These are phyloP conservation scores for Dryobotodes eremita DNA, from an alignment of 2,888 invertebrate species.

Conservation along the genomic window DNA sequence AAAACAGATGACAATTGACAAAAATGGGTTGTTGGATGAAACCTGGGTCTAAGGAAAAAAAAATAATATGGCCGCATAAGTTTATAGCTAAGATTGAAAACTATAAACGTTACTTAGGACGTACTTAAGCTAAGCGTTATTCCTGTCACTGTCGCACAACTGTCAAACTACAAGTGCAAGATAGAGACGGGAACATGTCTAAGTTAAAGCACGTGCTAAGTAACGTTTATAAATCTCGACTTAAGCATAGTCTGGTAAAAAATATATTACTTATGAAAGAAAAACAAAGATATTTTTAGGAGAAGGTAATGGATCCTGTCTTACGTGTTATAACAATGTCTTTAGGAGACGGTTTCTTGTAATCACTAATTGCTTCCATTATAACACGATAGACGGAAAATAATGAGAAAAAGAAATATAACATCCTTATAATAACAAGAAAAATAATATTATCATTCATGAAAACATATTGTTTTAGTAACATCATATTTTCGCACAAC, in stretches of 20 bases:
- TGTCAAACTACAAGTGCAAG: background rate
- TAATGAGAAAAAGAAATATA: slow-evolving; percentile 13
- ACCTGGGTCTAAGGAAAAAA: background rate
- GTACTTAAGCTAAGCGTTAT: background rate
- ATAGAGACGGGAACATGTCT: background rate
- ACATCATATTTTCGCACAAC: slow-evolving; percentile 25
- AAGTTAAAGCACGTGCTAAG: background rate
- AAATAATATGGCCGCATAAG: background rate
- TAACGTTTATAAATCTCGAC: background rate
- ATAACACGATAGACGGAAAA: background rate
- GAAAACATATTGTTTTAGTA: slow-evolving; percentile 16
- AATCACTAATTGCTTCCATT: slow-evolving; percentile 19
- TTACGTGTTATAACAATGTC: too few species aligned
- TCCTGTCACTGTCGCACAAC: background rate
- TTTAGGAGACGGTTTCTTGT: background rate
- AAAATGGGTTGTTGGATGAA: background rate
- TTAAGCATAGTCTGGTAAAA: background rate
- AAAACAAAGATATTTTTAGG: background rate
- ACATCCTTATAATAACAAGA: background rate
- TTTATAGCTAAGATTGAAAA: background rate
- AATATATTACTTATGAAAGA: background rate
- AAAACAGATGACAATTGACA: background rate
- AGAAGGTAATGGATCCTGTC: background rate
- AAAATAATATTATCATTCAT: slow-evolving; percentile 11
- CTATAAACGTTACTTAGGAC: background rate